A percentile compares a stretch with the other conserved stretches of the same genome.
phyloP scores from a whole-genome alignment of 1,140 invertebrate species.

The Plodia interpunctella region DNA sequence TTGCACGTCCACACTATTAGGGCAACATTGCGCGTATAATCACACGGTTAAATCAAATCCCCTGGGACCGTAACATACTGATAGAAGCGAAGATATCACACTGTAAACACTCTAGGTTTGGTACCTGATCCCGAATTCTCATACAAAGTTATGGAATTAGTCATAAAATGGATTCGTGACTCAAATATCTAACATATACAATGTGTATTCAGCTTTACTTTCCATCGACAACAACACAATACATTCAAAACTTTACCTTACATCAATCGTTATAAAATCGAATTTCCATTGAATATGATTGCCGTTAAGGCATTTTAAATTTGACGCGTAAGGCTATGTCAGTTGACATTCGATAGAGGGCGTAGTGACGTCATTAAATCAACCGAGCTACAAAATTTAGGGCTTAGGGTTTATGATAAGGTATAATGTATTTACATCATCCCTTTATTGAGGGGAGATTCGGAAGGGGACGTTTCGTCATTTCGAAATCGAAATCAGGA shows the following conservation, averaged over 20 bases:
- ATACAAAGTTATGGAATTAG: conserved; percentile 77
- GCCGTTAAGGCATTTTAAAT: conserved; percentile 22
- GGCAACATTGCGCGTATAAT: conserved; percentile 23
- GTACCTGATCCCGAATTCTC: conserved; percentile 69
- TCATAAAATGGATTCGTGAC: conserved; percentile 76
- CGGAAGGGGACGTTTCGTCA: not conserved
- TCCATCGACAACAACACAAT: not conserved
- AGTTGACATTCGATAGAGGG: conserved; percentile 74
- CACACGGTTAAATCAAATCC: conserved; percentile 55
- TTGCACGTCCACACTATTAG: conserved; percentile 8
- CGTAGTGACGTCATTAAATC: conserved; percentile 74
- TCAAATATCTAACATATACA: conserved; percentile 72
- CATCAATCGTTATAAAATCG: not conserved
- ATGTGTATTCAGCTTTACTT: conserved; percentile 18
- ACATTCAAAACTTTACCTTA: conserved; percentile 21
- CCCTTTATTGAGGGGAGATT: conserved; percentile 4
- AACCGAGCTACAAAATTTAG: conserved; percentile 68
- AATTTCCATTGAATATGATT: not conserved
- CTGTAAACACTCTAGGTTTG: conserved; percentile 53
- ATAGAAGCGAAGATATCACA: conserved; percentile 50
- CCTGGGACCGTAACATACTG: conserved; percentile 36
- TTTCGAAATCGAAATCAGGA: not conserved
- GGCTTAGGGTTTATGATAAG: conserved; percentile 29
- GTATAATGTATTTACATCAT: conserved; percentile 1
- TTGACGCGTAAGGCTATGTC: conserved; percentile 20